phyloP scores from a whole-genome alignment of 2,113 vertebrate genomes.

The Thunnus maccoyii region DNA sequence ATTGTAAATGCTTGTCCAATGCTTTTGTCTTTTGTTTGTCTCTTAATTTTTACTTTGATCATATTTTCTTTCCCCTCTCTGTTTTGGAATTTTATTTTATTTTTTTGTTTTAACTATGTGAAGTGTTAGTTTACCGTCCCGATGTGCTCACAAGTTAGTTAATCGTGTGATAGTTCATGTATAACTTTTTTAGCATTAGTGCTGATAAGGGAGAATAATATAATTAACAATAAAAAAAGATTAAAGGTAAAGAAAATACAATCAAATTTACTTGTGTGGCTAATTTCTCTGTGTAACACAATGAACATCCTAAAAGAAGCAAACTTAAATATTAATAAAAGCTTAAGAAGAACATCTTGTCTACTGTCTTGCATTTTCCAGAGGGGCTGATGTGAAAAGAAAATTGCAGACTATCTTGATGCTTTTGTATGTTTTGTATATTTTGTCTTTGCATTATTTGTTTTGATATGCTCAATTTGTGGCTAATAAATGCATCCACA shows the following conservation, averaged over 20 bases:
- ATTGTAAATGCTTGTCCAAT: conserved; percentile 73
- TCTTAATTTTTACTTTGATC: conserved; percentile 49
- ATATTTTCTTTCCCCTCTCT: conserved; percentile 40
- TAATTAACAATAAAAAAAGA: conserved; percentile 74
- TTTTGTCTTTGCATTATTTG: background rate
- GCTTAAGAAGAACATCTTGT: conserved; percentile 54
- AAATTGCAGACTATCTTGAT: too few species aligned
- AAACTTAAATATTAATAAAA: conserved; percentile 82
- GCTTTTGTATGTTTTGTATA: background rate
- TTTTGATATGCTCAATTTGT: background rate
- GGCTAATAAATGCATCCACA: background rate
- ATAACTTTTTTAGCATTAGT: conserved; percentile 86
- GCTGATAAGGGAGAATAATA: conserved; percentile 78
- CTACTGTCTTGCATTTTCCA: conserved; percentile 16
- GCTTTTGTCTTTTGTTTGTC: conserved; percentile 56
- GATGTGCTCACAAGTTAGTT: conserved; percentile 82
- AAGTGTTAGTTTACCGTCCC: conserved; percentile 81
- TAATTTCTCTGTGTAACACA: conserved; percentile 84
- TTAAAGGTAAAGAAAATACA: conserved; percentile 75
- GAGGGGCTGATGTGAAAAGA: background rate
- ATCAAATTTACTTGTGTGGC: conserved; percentile 81
- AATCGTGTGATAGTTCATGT: conserved; percentile 81
- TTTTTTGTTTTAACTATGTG: conserved; percentile 68
- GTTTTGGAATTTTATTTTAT: conserved; percentile 26
- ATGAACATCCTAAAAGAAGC: conserved; percentile 75